Percentiles rank a stretch among this genome's conserved stretches.
Conservation (phyloP, 2,888 invertebrate genomes). For the Cremastinae sp. region DNA sequence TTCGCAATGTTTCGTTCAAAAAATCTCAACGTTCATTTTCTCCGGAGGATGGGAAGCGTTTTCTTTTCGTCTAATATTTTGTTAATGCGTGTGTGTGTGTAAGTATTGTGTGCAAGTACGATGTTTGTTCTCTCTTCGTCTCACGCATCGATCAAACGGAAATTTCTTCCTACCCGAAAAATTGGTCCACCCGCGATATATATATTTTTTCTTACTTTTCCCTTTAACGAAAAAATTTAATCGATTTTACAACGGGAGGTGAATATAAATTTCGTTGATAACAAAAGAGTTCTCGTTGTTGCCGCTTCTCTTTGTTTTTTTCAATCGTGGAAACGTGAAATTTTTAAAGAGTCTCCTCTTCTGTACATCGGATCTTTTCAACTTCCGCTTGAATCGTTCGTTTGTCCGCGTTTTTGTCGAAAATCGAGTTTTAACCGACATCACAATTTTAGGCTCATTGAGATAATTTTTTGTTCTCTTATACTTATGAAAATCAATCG, state of each 20-base stretch:
- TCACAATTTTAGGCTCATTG: slow-evolving; percentile 20
- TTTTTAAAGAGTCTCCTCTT: neutral
- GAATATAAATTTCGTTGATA: neutral
- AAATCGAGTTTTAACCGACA: slow-evolving; percentile 4
- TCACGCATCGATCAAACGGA: slow-evolving; percentile 24
- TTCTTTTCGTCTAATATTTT: neutral
- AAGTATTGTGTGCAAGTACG: slow-evolving; percentile 15
- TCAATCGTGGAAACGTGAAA: slow-evolving; percentile 1
- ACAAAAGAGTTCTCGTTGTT: slow-evolving; percentile 2
- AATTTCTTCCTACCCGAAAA: slow-evolving; percentile 36
- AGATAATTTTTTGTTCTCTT: neutral
- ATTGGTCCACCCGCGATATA: slow-evolving; percentile 27
- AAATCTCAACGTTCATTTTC: slow-evolving; percentile 27
- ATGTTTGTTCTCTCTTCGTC: neutral
- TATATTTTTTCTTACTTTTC: slow-evolving; percentile 13
- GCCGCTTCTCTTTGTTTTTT: neutral
- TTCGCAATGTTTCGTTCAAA: slow-evolving; percentile 24
- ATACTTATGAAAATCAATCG: slow-evolving; percentile 13
- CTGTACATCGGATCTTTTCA: slow-evolving; percentile 14
- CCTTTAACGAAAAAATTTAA: too few relatives aligned
- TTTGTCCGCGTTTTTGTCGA: neutral
- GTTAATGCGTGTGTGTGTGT: slow-evolving; percentile 8
- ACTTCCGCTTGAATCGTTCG: slow-evolving; percentile 3
- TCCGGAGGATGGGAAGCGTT: slow-evolving; percentile 1
- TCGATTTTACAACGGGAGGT: slow-evolving; percentile 11